A percentile compares a stretch with the other conserved stretches of the same genome.
phyloP scores from a whole-genome alignment of 2,888 invertebrate species.

The Agonopterix alstromeriana region DNA sequence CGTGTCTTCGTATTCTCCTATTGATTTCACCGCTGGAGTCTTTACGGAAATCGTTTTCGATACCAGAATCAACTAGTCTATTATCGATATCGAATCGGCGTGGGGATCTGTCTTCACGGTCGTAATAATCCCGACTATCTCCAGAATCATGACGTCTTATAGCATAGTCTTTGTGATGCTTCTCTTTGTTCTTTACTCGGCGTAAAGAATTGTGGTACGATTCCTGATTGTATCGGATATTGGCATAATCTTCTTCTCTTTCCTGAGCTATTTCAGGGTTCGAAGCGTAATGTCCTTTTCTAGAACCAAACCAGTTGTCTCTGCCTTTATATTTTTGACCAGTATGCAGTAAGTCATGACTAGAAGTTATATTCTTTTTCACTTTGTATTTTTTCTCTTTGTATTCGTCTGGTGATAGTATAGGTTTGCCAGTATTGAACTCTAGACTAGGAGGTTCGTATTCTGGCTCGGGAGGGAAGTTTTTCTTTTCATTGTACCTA shows the following conservation, averaged over 20 bases:
- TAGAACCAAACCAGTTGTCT: slow-evolving; percentile 59
- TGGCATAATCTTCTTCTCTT: slow-evolving; percentile 66
- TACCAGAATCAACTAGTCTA: slow-evolving; percentile 85
- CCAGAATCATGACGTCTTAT: slow-evolving; percentile 65
- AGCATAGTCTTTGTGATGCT: slow-evolving; percentile 43
- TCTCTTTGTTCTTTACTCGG: slow-evolving; percentile 74
- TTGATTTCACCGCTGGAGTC: slow-evolving; percentile 79
- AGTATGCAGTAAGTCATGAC: slow-evolving; percentile 62
- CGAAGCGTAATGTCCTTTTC: slow-evolving; percentile 76
- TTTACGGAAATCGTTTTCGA: slow-evolving; percentile 87
- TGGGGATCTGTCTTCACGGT: slow-evolving; percentile 54
- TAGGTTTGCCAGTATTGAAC: slow-evolving; percentile 70
- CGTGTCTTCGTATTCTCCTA: slow-evolving; percentile 56
- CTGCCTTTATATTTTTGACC: slow-evolving; percentile 66
- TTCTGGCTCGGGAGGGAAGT: slow-evolving; percentile 70
- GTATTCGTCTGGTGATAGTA: slow-evolving; percentile 78
- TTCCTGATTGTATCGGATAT: slow-evolving; percentile 55
- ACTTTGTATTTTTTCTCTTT: slow-evolving; percentile 70
- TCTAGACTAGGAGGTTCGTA: slow-evolving; percentile 83
- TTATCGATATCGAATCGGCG: slow-evolving; percentile 74
- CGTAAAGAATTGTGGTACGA: slow-evolving; percentile 79
- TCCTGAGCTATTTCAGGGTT: slow-evolving; percentile 78
- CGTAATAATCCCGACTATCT: slow-evolving; percentile 67
- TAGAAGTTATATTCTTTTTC: slow-evolving; percentile 63
- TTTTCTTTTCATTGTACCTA: slow-evolving; percentile 45